Conservation (phyloP, 2,888 invertebrate species). For the Tortrix viridana region DNA sequence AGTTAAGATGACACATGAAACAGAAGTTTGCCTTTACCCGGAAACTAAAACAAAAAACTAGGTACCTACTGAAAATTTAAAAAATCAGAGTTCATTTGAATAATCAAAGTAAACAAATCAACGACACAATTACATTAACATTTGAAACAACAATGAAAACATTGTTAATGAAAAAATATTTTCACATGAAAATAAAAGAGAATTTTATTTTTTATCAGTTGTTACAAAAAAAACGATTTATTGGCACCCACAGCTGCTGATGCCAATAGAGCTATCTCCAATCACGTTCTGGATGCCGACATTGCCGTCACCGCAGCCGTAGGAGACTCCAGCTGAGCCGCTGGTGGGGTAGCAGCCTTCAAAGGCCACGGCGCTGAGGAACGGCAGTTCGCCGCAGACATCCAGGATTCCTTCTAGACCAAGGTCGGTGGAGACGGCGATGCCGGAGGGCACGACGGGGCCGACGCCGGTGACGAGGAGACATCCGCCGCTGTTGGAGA, state of each 20-base stretch:
- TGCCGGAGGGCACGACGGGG: slow-evolving; percentile 37
- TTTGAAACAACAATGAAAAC: too few species aligned
- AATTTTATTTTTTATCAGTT: too few species aligned
- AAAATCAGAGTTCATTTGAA: too few species aligned
- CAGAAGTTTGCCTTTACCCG: too few species aligned
- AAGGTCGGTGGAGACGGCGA: slow-evolving; percentile 47
- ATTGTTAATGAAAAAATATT: too few species aligned
- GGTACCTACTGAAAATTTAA: too few species aligned
- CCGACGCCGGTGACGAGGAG: slow-evolving; percentile 18
- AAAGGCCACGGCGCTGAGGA: slow-evolving; percentile 48
- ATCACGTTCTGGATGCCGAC: slow-evolving; percentile 3
- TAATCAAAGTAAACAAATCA: too few species aligned
- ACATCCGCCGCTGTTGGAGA: slow-evolving; percentile 16
- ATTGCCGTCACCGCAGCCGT: slow-evolving; percentile 27
- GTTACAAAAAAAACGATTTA: neutral
- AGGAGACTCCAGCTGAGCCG: slow-evolving; percentile 43
- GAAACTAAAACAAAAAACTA: too few species aligned
- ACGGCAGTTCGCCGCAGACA: slow-evolving; percentile 46
- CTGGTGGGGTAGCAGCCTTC: slow-evolving; percentile 45
- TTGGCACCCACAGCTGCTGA: neutral
- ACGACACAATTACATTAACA: too few species aligned
- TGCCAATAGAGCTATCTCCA: neutral
- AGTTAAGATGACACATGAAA: too few species aligned
- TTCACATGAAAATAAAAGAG: too few species aligned
- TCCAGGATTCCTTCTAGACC: slow-evolving; percentile 13